Base-by-base conservation (phyloP, 2,888 invertebrate species). In the Phragmatobia fuliginosa region DNA sequence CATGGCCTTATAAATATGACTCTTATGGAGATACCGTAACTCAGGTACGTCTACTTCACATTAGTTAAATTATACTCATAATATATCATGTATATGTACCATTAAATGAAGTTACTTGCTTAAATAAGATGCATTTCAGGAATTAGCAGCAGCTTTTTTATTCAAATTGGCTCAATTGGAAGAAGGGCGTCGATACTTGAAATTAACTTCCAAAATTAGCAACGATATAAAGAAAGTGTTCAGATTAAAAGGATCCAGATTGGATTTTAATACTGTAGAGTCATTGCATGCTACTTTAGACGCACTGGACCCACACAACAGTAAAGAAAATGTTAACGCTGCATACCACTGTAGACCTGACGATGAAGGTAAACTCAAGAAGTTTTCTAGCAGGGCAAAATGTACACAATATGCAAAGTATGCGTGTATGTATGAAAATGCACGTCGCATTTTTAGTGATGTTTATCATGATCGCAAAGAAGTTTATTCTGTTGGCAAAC, bases 141-240 rank as follows among this genome's bases (percentile, higher is more conserved):
- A 75, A 49, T 79, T 92, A 71, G 82, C 93, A 59, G 89, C 92
- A 32, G 74, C 75, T 33, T 84, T 93, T 66, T 72, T 94, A 61
- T 73, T 83, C 70, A 91, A 91, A 85, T 78, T 94, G 33, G 86
- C 90, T 11, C 86, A 88, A 60, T 52, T 91, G 70, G 93, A 93
- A 82, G 93, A 94, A 82, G 94, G 94, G 11, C 86, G 90, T 70
- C 85, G 91, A 70, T 94, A 94, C 74, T 80, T 94, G 59, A 93
- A 90, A 76, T 92, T 85, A 36, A 94, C 85, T 74, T 90, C 93
- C 8, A 94, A 90, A 88, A 88, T 94, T 65, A 87, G 85, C 14
- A 90, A 88, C 67, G 94, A 94, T 62, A 86, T 94, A 33, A 92
- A 89, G 77, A 91, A 88, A 82, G 79, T 92, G 31, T 74, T 94